phyloP scores from a whole-genome alignment of 1,140 invertebrate species.

The Drosophila pachea region DNA sequence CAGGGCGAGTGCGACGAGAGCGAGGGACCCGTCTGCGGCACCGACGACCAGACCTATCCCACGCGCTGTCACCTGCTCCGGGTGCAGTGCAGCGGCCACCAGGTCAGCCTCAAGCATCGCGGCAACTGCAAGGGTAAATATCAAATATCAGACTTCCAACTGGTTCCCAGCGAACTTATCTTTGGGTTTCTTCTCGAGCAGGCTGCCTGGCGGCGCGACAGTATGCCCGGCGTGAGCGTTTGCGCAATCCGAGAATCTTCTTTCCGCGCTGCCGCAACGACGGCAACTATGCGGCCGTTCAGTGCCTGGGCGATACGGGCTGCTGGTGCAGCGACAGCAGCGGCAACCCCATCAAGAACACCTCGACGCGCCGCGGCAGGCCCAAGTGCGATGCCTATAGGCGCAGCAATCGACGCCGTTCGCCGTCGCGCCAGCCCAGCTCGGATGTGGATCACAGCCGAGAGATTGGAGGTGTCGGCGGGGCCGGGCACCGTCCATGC shows the following conservation, averaged over 20 bases:
- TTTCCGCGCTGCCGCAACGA: slow-evolving; percentile 87
- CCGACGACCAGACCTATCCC: slow-evolving; percentile 88
- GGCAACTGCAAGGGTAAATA: slow-evolving; percentile 85
- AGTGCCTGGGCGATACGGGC: slow-evolving; percentile 88
- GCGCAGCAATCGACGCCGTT: slow-evolving; percentile 78
- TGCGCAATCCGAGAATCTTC: slow-evolving; percentile 80
- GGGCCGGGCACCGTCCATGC: slow-evolving; percentile 80
- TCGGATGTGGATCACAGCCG: slow-evolving; percentile 44
- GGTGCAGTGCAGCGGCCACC: slow-evolving; percentile 85
- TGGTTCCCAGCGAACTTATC: not conserved
- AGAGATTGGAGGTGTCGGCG: too few species aligned
- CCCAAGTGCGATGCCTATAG: slow-evolving; percentile 83
- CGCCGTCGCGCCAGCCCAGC: slow-evolving; percentile 55
- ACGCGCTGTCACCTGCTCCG: slow-evolving; percentile 87
- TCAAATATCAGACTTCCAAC: not conserved
- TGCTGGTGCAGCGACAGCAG: slow-evolving; percentile 89
- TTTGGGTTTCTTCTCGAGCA: slow-evolving; percentile 11
- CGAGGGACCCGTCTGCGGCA: slow-evolving; percentile 86
- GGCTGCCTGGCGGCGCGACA: slow-evolving; percentile 69
- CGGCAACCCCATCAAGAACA: slow-evolving; percentile 88
- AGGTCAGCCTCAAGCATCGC: slow-evolving; percentile 84
- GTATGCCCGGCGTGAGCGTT: slow-evolving; percentile 64
- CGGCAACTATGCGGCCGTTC: slow-evolving; percentile 89
- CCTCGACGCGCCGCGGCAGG: slow-evolving; percentile 82
- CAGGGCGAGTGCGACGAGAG: slow-evolving; percentile 75